These are phyloP conservation scores for Neopipo cinnamomea DNA, from an alignment of 2,113 vertebrate species.

Conservation along the genomic window DNA sequence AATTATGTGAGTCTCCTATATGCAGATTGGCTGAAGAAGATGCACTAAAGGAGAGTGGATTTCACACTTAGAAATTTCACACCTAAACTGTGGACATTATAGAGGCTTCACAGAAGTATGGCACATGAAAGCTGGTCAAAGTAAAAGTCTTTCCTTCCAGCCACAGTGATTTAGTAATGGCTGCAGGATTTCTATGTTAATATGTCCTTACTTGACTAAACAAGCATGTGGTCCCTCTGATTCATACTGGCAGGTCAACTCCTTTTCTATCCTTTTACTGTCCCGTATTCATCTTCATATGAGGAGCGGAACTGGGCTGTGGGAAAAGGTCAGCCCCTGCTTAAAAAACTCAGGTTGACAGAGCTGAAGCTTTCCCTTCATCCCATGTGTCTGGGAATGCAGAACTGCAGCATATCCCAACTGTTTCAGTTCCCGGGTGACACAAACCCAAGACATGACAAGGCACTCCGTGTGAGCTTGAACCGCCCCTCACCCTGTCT, in stretches of 20 bases:
- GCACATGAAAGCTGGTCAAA: not conserved
- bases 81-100: conserved; percentile 1
- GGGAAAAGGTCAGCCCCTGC: not conserved
- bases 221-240: not conserved
- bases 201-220: conserved; percentile 30
- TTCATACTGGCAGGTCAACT: not conserved
- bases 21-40: conserved; percentile 8
- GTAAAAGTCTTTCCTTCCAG: conserved; percentile 9
- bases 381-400: not conserved
- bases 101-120: not conserved
- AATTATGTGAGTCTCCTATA: not conserved
- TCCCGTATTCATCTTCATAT: not conserved
- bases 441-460: conserved; percentile 11
- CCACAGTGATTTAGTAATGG: not conserved
- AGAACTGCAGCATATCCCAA: not conserved
- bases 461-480: conserved; percentile 6
- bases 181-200: not conserved
- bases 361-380: not conserved
- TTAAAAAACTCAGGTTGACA: not conserved
- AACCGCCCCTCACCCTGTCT: conserved; percentile 50
- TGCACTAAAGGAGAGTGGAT: not conserved
- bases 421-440: not conserved
- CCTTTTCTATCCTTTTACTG: not conserved
- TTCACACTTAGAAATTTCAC: conserved; percentile 35
- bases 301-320: not conserved